Percentiles rank a stretch among this genome's conserved stretches.
Conservation (phyloP, 2,113 vertebrate species). For the Tringa solitaria region DNA sequence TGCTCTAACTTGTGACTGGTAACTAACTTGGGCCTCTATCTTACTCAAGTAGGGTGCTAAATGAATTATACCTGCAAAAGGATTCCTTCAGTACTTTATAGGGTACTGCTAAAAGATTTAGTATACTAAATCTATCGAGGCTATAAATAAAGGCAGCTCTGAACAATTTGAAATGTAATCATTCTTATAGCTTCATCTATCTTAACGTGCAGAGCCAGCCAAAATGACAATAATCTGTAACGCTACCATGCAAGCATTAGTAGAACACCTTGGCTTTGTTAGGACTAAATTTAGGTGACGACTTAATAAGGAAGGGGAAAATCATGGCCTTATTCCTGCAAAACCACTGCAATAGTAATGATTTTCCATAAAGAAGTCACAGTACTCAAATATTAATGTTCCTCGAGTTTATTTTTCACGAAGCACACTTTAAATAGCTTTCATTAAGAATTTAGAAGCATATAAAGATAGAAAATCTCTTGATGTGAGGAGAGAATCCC, state of each 20-base stretch:
- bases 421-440: conserved; percentile 33
- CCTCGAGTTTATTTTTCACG: conserved; percentile 12
- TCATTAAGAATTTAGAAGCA: conserved; percentile 54
- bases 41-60: not conserved
- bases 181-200: not conserved
- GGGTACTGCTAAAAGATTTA: not conserved
- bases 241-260: not conserved
- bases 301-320: not conserved
- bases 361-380: conserved; percentile 3
- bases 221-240: not conserved
- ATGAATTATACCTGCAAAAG: not conserved
- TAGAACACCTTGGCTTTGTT: not conserved
- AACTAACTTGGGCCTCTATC: not conserved
- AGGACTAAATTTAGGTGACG: not conserved
- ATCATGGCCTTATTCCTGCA: not conserved
- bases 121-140: not conserved
- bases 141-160: conserved; percentile 8
- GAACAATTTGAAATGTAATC: not conserved
- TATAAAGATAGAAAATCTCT: conserved; percentile 36
- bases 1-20: not conserved
- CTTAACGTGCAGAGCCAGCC: not conserved
- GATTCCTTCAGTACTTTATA: not conserved
- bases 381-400: conserved; percentile 24
- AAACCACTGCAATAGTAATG: not conserved
- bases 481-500: conserved; percentile 13